These are phyloP conservation scores for Microtus pennsylvanicus DNA, from an alignment of 2,113 vertebrate genomes.

Conservation along the genomic window DNA sequence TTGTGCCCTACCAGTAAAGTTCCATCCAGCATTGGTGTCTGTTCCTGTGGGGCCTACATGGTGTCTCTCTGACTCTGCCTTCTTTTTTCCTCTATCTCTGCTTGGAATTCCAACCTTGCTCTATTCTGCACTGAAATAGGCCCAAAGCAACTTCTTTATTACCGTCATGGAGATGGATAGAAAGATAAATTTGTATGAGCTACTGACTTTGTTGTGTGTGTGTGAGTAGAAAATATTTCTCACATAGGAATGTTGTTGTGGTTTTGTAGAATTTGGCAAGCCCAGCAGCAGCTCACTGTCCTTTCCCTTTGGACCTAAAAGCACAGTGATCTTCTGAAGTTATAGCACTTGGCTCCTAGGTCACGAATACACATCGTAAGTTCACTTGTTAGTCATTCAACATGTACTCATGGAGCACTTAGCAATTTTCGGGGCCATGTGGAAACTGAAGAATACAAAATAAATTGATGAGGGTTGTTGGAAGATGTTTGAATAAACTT, in stretches of 20 bases:
- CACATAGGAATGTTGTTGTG: not conserved
- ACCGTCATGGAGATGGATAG: not conserved
- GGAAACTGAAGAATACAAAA: not conserved
- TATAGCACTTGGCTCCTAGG: not conserved
- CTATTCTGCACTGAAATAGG: no score
- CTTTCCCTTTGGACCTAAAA: not conserved
- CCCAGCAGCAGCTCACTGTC: not conserved
- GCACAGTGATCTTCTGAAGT: not conserved
- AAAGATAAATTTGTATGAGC: not conserved
- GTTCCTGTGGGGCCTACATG: no score
- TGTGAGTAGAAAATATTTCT: constrained; percentile 18
- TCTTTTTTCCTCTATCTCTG: no score
- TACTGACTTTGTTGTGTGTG: not conserved
- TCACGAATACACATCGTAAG: not conserved
- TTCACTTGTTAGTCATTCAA: not conserved
- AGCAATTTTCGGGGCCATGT: not conserved
- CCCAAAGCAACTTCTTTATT: no score
- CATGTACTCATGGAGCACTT: not conserved
- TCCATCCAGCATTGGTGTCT: no score
- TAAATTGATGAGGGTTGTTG: not conserved
- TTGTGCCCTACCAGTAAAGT: no score
- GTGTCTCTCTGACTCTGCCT: no score
- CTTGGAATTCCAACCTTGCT: no score
- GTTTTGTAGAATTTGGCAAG: not conserved
- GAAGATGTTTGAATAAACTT: not conserved